Base-by-base conservation (phyloP, 2,888 invertebrate species). In the Drosophila barbarae region DNA sequence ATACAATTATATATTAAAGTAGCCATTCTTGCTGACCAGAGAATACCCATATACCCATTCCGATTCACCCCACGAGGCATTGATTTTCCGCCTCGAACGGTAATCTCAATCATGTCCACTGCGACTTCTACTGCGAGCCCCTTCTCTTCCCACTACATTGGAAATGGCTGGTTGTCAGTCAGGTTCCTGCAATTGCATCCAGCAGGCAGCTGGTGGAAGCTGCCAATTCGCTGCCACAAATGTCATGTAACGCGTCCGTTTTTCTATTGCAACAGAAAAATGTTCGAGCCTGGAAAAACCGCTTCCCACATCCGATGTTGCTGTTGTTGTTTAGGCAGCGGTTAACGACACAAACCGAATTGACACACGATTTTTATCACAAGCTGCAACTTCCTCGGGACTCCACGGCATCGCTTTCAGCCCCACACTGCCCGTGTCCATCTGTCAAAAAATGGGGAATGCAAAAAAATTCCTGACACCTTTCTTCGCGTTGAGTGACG, bases 211-310 rank as follows among this genome's bases (percentile, higher is more conserved):
- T 57, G 39, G 74, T 58, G 69, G 72, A 76, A 71, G 69, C 76
- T 81, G 80, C 82, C 80, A 81, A 78, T 81, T 84, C 63, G 55
- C 56, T 84, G 85, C 85, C 86, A 85, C 76, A 86, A 76, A 77
- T 86, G 86, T 86, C 86, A 87, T 85, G 85, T 84, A 50, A 63
- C 75, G 76, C 84, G 84, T 78, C 78, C 79, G 80, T 79, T 83
- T 75, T 73, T 69, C 76, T 72, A 77, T 85, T 81, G 82, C 86
- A 76, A 76, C 79, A 76, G 56, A 67, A 59, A 64, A 53, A 66
- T 44, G 53, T 44, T 35, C 69, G 39, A 64, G 56, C 50, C 66
- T 42, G 36, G n/a, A 46, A 36, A 39, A 51, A 52, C 36, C 51
- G 44, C 28, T 26, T 44, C 28, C 44, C 30, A 47, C 46, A 47